Evolutionary conservation across 2,888 invertebrate genomes (phyloP), one percentile per base, ranked within the genome.

Genomic region (Coenonympha glycerion): DNA sequence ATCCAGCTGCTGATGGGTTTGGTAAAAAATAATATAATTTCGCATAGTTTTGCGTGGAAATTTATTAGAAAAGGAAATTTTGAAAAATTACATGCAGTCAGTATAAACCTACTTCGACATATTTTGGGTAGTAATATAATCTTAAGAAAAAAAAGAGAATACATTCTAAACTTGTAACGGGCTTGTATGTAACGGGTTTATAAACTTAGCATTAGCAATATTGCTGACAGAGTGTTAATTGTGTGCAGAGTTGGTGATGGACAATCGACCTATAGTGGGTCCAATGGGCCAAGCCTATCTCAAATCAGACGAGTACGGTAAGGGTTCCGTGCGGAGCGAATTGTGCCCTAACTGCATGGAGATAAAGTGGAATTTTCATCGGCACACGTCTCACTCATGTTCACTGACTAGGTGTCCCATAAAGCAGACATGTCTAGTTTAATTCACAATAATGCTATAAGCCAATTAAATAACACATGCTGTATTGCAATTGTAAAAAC

Each of bases 261-360:
- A 92, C 90, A 92, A 89, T 88, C 92, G 92, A 79, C 91, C 91
- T 76, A 90, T 91, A 87, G 90, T 93, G 87, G 92, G 92, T 87
- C 91, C 92, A 73, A 89, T 91, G 89, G 93, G 93, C 86, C 92
- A 92, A 89, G 91, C 91, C 80, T 93, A 93, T 91, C 91, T 93
- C 88, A 93, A 93, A 90, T 91, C 92, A 81, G 93, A 94, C 88
- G 91, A 90, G 88, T 92, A 92, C 89, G 93, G 93, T 94, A 93
- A 93, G 93, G 75, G 69, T 65, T 50, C 50, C 50, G 30, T 45
- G 52, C 63, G 60, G 67, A 62, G 62, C 59, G 64, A 73, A 61
- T 67, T 71, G 76, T 73, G 80, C 73, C 78, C 76, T 76, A 76
- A 76, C 62, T 78, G 86, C 86, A 86, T 86, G 86, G 71, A 72